Evolutionary conservation across 2,797 vertebrate genomes (phyloP), one percentile per base, ranked within the genome.

Genomic region (Philypnodon macrostomus): DNA sequence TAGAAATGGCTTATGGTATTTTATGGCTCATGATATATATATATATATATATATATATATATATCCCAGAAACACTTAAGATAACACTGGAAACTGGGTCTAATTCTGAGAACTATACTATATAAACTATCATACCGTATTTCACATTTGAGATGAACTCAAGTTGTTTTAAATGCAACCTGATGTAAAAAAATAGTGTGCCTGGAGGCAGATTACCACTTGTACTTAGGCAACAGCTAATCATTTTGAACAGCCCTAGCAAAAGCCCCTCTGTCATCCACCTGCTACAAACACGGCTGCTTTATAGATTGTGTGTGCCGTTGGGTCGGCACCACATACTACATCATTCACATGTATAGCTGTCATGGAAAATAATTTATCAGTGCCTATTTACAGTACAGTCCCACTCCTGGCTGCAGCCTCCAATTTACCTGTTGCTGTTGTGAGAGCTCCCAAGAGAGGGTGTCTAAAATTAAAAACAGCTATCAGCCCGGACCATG

Each of bases 381-480:
- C 69, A 67, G 60, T 52, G 71, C 60, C 75, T 71, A 72, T 87
- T 85, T 87, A 73, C 64, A 53, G 65, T 49, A 64, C 70, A 78
- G 76, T 85, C 80, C 67, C 69, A 83, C 83, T 85, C 60, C 10
- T 51, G 65, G 77, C 64, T 78, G 50, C 50, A 30, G 61, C 63
- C 60, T 79, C 71, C 79, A 75, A 80, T 89, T 85, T 80, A 88
- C 85, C 85, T 86, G 75, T 79, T 81, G 79, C 71, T 74, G n/a
- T n/a, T n/a, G 47, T 10, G 51, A 70, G 52, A 67, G 58, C 81
- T 58, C 61, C 58, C 68, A 30, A 63, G 75, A 58, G 66, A 79
- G 65, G 16, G 17, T 12, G 42, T 73, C 82, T 86, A 89, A 88
- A 88, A 80, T 86, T 90, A 87, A 86, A 81, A 74, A 35, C 68